These are phyloP conservation scores for Drosophila elegans DNA, from an alignment of 1,140 invertebrate species.

Conservation along the genomic window DNA sequence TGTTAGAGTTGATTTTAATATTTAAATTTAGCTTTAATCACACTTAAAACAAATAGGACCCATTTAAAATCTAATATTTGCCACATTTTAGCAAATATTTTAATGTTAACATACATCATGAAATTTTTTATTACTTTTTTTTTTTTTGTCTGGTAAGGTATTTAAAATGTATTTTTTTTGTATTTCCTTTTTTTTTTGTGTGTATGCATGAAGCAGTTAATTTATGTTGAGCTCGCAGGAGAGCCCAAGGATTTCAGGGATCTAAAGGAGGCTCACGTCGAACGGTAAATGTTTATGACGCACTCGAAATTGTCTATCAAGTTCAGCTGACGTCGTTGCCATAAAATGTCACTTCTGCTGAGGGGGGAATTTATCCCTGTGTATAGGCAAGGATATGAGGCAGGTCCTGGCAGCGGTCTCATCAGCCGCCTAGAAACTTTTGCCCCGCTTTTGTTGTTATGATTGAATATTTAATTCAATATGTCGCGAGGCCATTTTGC, in stretches of 20 bases:
- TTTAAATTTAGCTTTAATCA: no score
- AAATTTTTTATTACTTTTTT: no score
- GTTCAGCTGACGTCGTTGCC: constrained; percentile 73
- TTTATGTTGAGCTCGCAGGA: constrained; percentile 45
- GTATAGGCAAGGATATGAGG: constrained; percentile 12
- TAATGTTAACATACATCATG: no score
- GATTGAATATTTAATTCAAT: constrained; percentile 83
- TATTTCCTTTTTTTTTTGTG: no score
- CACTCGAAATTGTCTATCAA: constrained; percentile 82
- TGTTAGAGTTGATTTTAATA: no score
- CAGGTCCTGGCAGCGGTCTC: constrained; percentile 3
- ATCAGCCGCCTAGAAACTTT: constrained; percentile 45
- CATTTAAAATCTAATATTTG: no score
- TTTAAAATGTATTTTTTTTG: no score
- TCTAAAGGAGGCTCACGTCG: constrained; percentile 56
- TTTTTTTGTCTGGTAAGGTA: no score
- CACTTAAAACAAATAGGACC: no score
- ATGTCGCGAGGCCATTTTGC: constrained; percentile 65
- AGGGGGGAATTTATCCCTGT: not conserved
- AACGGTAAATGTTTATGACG: constrained; percentile 81
- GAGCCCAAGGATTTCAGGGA: constrained; percentile 12
- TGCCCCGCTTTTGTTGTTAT: constrained; percentile 61
- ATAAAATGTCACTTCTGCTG: constrained; percentile 70
- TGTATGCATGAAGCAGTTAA: constrained; percentile 44
- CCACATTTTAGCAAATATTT: no score